Evolutionary conservation across 2,113 vertebrate species (phyloP), one percentile per base, ranked within the genome.

Genomic region (Telmatochromis sp.): DNA sequence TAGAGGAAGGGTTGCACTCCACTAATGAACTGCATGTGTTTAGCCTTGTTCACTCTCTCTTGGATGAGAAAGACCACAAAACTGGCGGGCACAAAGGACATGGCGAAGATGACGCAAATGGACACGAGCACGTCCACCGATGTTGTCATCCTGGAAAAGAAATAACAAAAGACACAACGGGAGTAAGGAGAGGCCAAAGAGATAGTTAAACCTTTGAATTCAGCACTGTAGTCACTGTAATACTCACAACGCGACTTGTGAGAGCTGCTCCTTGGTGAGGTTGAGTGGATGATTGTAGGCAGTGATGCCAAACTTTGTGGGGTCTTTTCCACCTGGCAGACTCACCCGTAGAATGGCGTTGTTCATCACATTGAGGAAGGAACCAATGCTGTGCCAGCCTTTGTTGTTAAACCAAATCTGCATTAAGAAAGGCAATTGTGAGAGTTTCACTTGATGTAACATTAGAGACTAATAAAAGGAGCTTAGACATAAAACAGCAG

Each of bases 391-490:
- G 91, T 99, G 99, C 98, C 98, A 99, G 82, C 98, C 98, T 86
- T 99, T 99, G 96, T 99, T 99, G 94, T 99, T 99, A 93, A 99
- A 99, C 99, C 98, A 99, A 84, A 99, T 98, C 99, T 99, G 93
- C 26, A 87, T 9, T 88, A 86, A 68, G 53, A 82, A 2, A 86
- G 10, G 1, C 6, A 84, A 23, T 55, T 81, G 94, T 11, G 40
- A 90, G 4, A 37, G 42, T 37, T 75, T 89, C 26, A 57, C 5
- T 37, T 31, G 57, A 4, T 37, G 17, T 23, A 33, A 35, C 21
- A 19, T 28, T 4, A 54, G 23, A 51, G 9, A 26, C 33, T 45
- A 71, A 50, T n/a, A 7, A 60, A 6, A 68, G n/a, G 45, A 58
- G 45, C 13, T n/a, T 31, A 58, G 3, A 33, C 23, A 21, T 47